These are phyloP conservation scores for Oryctes rhinoceros DNA, from an alignment of 1,140 invertebrate species.

Conservation along the genomic window DNA sequence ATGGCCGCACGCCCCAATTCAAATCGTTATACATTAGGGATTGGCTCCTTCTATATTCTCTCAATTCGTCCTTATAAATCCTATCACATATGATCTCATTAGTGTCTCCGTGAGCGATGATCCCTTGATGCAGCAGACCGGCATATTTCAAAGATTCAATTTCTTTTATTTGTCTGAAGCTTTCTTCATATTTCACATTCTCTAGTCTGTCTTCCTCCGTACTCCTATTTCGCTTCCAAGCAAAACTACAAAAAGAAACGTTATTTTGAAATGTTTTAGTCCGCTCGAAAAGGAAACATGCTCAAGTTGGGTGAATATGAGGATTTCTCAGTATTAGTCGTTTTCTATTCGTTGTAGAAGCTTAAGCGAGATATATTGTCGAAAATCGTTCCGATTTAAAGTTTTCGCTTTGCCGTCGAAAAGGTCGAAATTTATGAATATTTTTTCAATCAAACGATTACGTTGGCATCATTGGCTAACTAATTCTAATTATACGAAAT, in stretches of 20 bases:
- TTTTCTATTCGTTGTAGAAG: too few relatives aligned
- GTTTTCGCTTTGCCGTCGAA: too few relatives aligned
- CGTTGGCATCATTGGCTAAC: too few relatives aligned
- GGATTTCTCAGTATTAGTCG: too few relatives aligned
- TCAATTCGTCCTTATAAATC: conserved; percentile 47
- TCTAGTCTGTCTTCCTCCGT: conserved; percentile 17
- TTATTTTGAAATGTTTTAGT: not conserved
- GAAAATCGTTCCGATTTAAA: too few relatives aligned
- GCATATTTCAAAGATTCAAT: conserved; percentile 42
- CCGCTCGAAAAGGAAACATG: too few relatives aligned
- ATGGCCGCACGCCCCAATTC: conserved; percentile 36
- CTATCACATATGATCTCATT: conserved; percentile 47
- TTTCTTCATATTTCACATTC: conserved; percentile 40
- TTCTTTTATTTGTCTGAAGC: conserved; percentile 45
- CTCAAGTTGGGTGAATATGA: too few relatives aligned
- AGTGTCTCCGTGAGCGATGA: conserved; percentile 44
- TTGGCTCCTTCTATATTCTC: conserved; percentile 41
- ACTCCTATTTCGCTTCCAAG: conserved; percentile 48
- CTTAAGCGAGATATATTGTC: too few relatives aligned
- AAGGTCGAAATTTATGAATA: too few relatives aligned
- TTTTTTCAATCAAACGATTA: too few relatives aligned
- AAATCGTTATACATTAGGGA: conserved; percentile 42
- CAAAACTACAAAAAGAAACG: conserved; percentile 46
- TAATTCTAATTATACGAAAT: too few relatives aligned
- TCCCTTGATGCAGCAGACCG: conserved; percentile 42